phyloP scores from a whole-genome alignment of 2,888 invertebrate species.

The Drosophila antonietae region DNA sequence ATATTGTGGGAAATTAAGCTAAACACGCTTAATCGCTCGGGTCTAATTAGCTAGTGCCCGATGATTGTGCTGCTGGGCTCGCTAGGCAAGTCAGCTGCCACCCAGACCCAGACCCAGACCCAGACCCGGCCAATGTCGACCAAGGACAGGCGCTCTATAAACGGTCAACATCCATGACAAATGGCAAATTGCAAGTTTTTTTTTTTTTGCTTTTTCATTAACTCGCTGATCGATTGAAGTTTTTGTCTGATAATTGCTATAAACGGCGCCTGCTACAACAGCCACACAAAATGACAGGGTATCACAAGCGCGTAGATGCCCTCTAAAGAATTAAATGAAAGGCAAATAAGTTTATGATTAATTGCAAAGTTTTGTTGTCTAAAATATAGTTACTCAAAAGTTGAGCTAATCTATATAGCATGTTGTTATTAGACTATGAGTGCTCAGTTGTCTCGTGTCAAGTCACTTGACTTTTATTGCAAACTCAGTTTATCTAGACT shows the following conservation, averaged over 20 bases:
- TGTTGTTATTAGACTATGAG: background rate
- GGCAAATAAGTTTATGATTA: background rate
- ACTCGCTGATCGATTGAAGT: conserved; percentile 15
- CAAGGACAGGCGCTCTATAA: conserved; percentile 34
- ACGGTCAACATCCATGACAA: conserved; percentile 7
- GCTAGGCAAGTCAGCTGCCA: background rate
- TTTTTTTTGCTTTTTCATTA: background rate
- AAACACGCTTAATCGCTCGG: background rate
- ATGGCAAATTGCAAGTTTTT: conserved; percentile 12
- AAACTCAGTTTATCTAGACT: background rate
- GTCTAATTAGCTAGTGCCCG: background rate
- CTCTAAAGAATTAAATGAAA: background rate
- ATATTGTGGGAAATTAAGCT: background rate
- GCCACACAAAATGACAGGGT: background rate
- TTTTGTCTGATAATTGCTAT: conserved; percentile 26
- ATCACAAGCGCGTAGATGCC: conserved; percentile 2
- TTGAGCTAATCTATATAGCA: background rate
- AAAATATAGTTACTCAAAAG: too few relatives aligned
- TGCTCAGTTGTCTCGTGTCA: background rate
- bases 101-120: conserved; percentile 26
- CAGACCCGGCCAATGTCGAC: conserved; percentile 40
- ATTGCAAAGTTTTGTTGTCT: too few relatives aligned
- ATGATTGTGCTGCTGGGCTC: background rate
- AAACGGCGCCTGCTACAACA: conserved; percentile 27
- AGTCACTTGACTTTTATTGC: background rate